phyloP scores from a whole-genome alignment of 2,888 invertebrate species.

The Polyommatus icarus region DNA sequence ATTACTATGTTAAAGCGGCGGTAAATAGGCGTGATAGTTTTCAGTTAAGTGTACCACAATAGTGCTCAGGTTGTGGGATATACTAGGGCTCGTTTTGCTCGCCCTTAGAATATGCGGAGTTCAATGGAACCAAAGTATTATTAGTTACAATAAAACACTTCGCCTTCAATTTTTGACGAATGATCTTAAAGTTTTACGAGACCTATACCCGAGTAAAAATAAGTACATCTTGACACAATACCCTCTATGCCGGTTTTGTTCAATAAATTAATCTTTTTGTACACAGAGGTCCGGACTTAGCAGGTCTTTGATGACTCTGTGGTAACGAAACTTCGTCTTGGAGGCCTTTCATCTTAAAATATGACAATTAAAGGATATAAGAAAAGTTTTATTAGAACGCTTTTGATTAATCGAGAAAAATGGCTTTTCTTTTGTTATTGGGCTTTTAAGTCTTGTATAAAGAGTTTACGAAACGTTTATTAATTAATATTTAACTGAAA shows the following conservation, averaged over 20 bases:
- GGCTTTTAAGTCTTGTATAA: not conserved
- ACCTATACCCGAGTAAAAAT: too few species aligned
- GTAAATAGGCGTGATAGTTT: too few species aligned
- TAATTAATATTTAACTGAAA: not conserved
- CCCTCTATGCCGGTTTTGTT: not conserved
- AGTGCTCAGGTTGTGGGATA: too few species aligned
- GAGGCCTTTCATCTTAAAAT: constrained; percentile 4
- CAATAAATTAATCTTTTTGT: not conserved
- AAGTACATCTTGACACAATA: not conserved
- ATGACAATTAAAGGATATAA: constrained; percentile 25
- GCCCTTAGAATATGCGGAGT: too few species aligned
- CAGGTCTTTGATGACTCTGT: constrained; percentile 18
- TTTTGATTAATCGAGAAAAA: constrained; percentile 13
- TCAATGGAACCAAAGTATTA: too few species aligned
- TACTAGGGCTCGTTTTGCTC: too few species aligned
- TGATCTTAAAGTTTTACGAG: too few species aligned
- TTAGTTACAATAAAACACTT: too few species aligned
- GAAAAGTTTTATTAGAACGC: not conserved
- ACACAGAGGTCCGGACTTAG: not conserved
- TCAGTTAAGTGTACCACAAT: too few species aligned
- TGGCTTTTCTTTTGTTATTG: not conserved
- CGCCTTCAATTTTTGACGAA: too few species aligned
- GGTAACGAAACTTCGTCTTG: constrained; percentile 6
- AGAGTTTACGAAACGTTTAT: not conserved
- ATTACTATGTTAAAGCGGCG: too few species aligned